Conservation (phyloP, 2,797 vertebrate genomes). For the Lithobates pipiens region DNA sequence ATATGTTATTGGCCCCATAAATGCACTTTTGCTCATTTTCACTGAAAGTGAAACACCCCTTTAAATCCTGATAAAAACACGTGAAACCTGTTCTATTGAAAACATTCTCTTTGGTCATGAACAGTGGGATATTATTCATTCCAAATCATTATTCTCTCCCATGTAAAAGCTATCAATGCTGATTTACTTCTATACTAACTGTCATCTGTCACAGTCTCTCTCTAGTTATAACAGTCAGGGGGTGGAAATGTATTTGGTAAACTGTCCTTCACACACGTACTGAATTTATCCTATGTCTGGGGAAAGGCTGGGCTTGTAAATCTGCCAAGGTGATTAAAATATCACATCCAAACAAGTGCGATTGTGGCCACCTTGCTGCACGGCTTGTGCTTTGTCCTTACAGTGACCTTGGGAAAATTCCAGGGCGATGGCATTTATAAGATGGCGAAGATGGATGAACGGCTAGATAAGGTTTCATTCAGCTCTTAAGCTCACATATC, state of each 20-base stretch:
- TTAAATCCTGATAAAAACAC: neutral
- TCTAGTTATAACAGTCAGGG: slow-evolving; percentile 14
- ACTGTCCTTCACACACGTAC: slow-evolving; percentile 25
- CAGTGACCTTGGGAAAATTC: slow-evolving; percentile 54
- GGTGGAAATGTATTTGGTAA: slow-evolving; percentile 30
- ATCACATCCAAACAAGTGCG: slow-evolving; percentile 23
- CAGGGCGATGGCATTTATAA: slow-evolving; percentile 52
- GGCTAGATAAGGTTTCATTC: slow-evolving; percentile 60
- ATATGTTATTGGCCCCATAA: neutral
- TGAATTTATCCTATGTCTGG: slow-evolving; percentile 30
- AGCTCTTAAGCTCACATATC: slow-evolving; percentile 60
- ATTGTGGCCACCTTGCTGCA: neutral
- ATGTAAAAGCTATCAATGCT: neutral
- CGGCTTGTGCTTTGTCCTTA: slow-evolving; percentile 37
- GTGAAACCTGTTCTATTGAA: neutral
- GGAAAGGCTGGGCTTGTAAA: slow-evolving; percentile 27
- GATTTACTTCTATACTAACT: slow-evolving; percentile 26
- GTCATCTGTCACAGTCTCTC: neutral
- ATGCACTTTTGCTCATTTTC: neutral
- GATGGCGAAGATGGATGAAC: slow-evolving; percentile 60
- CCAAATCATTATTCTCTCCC: neutral
- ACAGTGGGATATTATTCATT: neutral
- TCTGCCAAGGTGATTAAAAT: slow-evolving; percentile 41
- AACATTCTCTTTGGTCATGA: neutral
- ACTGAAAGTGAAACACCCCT: neutral